These are phyloP conservation scores for Riparia riparia DNA, from an alignment of 2,113 vertebrate species.

Conservation along the genomic window DNA sequence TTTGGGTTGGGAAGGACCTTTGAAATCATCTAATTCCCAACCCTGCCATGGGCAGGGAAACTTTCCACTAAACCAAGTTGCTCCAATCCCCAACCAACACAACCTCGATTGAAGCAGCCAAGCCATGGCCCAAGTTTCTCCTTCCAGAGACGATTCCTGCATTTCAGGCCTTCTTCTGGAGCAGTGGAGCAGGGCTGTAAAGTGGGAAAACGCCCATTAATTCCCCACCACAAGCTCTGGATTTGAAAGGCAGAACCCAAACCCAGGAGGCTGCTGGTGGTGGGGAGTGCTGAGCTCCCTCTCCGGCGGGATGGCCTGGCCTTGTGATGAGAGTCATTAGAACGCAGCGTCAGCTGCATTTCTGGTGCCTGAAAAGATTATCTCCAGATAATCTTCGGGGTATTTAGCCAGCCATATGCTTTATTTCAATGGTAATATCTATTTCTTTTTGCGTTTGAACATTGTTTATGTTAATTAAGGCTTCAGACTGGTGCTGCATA, in stretches of 20 bases:
- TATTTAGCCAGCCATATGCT: slow-evolving; percentile 70
- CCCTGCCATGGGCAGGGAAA: not conserved
- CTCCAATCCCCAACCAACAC: not conserved
- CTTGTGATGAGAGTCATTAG: slow-evolving; percentile 9
- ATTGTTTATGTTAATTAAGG: slow-evolving; percentile 66
- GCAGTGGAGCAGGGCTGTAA: not conserved
- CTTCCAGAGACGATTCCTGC: not conserved
- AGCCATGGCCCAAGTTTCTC: fast-evolving
- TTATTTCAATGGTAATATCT: slow-evolving; percentile 40
- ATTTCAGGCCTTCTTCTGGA: not conserved
- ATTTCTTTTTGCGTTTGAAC: slow-evolving; percentile 27
- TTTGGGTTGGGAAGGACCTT: not conserved
- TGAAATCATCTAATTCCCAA: too few relatives aligned
- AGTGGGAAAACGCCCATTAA: not conserved
- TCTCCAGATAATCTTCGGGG: slow-evolving; percentile 65
- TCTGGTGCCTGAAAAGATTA: slow-evolving; percentile 61
- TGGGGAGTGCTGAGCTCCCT: slow-evolving; percentile 11
- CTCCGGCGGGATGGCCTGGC: not conserved
- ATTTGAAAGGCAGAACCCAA: not conserved
- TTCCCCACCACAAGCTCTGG: not conserved
- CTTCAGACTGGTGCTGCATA: slow-evolving; percentile 47
- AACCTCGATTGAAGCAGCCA: not conserved
- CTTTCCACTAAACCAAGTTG: not conserved
- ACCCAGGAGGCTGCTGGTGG: not conserved
- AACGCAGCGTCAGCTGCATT: slow-evolving; percentile 42